Evolutionary conservation across 2,797 vertebrate genomes (phyloP).

Genomic region (Scyliorhinus canicula): DNA sequence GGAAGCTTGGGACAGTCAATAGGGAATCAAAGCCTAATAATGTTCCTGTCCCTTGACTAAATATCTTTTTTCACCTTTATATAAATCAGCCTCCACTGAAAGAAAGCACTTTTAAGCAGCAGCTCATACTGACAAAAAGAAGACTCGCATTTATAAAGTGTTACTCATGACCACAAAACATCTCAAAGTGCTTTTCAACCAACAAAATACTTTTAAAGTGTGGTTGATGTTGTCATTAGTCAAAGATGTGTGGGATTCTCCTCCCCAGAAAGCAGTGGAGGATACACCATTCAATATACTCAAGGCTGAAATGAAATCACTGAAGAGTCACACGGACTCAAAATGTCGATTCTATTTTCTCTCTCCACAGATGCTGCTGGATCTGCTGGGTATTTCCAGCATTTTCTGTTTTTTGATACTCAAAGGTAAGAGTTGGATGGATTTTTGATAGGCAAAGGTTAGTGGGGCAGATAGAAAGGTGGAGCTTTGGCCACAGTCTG

Average conservation of each 20-base stretch:
- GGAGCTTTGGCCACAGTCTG: neutral
- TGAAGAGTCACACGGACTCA: too few species aligned
- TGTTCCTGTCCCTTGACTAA: neutral
- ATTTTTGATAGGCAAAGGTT: neutral
- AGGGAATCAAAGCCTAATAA: neutral
- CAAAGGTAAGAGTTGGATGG: neutral
- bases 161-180: neutral
- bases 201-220: too few species aligned
- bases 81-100: neutral
- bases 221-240: neutral
- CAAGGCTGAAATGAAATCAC: too few species aligned
- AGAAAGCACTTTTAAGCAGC: neutral
- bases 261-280: neutral
- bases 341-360: too few species aligned
- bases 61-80: neutral
- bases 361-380: too few species aligned
- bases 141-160: neutral
- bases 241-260: neutral
- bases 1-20: neutral
- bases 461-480: neutral
- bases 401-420: too few species aligned
- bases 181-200: neutral
- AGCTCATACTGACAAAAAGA: neutral
- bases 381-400: too few species aligned
- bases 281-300: neutral